phyloP scores from a whole-genome alignment of 2,113 vertebrate genomes.

The Syrmaticus mikado region DNA sequence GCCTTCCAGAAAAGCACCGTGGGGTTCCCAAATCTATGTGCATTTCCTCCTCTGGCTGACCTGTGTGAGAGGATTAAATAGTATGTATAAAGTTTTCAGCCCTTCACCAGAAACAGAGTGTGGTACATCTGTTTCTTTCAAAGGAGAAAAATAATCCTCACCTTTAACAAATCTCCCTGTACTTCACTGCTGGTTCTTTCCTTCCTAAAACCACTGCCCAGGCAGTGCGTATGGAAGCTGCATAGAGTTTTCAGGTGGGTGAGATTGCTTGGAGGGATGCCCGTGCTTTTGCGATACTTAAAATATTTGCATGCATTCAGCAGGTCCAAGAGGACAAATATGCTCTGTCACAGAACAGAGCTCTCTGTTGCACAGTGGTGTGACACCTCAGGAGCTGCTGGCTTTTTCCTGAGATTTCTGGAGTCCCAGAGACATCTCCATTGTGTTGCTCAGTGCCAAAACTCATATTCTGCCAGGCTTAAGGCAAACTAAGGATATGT shows the following conservation, averaged over 20 bases:
- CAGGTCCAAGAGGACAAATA: neutral
- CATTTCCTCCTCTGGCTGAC: conserved; percentile 72
- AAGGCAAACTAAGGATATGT: neutral
- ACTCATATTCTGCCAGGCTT: neutral
- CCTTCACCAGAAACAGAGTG: neutral
- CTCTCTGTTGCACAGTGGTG: neutral
- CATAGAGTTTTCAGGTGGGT: neutral
- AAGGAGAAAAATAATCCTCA: neutral
- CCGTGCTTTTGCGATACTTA: neutral
- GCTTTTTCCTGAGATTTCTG: neutral
- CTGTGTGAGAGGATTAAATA: conserved; percentile 75
- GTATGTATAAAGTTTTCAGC: conserved; percentile 69
- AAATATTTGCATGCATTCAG: neutral
- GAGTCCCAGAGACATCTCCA: neutral
- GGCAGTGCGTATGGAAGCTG: neutral
- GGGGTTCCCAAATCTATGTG: conserved; percentile 61
- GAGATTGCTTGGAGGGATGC: neutral
- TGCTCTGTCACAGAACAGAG: neutral
- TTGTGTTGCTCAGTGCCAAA: neutral
- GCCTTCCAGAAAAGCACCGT: conserved; percentile 57
- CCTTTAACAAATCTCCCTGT: neutral
- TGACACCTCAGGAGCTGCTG: neutral
- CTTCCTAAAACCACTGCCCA: neutral
- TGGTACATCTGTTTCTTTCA: neutral
- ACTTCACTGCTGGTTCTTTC: neutral